A percentile compares a stretch with the other conserved stretches of the same genome.
Evolutionary conservation across 2,888 invertebrate species (phyloP).

Genomic region (Erpobdella octoculata): DNA sequence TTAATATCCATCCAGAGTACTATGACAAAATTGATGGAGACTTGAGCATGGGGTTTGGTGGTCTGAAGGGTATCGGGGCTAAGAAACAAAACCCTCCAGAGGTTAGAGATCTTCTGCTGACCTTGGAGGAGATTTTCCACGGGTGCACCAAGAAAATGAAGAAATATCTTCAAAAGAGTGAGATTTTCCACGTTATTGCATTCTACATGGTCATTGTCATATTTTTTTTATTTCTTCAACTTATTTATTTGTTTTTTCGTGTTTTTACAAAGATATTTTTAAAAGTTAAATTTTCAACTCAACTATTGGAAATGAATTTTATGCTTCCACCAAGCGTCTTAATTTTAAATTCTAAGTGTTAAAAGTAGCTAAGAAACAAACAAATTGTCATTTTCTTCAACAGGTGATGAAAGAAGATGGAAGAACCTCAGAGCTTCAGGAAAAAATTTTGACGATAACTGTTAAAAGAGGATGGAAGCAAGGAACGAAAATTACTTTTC

Average conservation of each 20-base stretch:
- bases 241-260: too few relatives aligned
- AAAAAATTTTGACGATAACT: conserved; percentile 53
- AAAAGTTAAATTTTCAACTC: too few relatives aligned
- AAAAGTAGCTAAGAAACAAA: too few relatives aligned
- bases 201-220: too few relatives aligned
- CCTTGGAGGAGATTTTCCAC: conserved; percentile 53
- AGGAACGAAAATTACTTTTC: conserved; percentile 52
- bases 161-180: too few relatives aligned
- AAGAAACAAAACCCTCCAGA: conserved; percentile 52
- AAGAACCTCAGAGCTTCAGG: conserved; percentile 49
- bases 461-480: conserved; percentile 53
- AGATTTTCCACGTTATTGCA: too few relatives aligned
- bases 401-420: conserved; percentile 54
- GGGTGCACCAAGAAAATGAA: conserved; percentile 54
- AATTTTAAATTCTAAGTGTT: too few relatives aligned
- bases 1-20: conserved; percentile 47
- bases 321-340: too few relatives aligned
- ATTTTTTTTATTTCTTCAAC: too few relatives aligned
- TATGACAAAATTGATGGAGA: conserved; percentile 52
- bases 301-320: too few relatives aligned
- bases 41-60: conserved; percentile 53
- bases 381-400: too few relatives aligned
- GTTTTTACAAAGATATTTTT: too few relatives aligned
- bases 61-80: conserved; percentile 49
- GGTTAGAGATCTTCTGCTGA: conserved; percentile 49